phyloP scores from a whole-genome alignment of 2,888 invertebrate genomes.

The Rhimphoctona megacephalus region DNA sequence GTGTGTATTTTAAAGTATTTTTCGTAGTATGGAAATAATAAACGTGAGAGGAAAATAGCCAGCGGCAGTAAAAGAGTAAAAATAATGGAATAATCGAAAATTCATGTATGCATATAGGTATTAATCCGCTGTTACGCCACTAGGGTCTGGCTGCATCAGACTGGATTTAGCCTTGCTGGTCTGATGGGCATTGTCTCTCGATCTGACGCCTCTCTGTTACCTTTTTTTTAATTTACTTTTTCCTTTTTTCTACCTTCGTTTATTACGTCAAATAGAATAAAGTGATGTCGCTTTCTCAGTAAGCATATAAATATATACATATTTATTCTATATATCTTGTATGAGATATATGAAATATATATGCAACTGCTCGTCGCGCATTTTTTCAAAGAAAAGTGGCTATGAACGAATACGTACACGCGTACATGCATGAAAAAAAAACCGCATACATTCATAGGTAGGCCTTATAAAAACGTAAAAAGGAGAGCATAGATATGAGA shows the following conservation, averaged over 20 bases:
- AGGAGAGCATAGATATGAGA: slow-evolving; percentile 16
- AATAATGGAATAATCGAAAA: slow-evolving; percentile 37
- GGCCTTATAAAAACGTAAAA: slow-evolving; percentile 37
- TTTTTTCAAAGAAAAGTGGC: slow-evolving; percentile 74
- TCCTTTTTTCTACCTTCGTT: slow-evolving; percentile 1
- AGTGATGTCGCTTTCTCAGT: slow-evolving; percentile 43
- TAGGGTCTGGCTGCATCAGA: slow-evolving; percentile 26
- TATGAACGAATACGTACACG: slow-evolving; percentile 69
- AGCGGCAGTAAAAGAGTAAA: slow-evolving; percentile 22
- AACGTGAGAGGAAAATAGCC: slow-evolving; percentile 29
- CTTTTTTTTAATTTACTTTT: slow-evolving; percentile 5
- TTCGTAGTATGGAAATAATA: slow-evolving; percentile 16
- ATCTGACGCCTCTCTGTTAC: slow-evolving; percentile 46
- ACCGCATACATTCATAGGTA: slow-evolving; percentile 13
- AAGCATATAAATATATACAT: slow-evolving; percentile 26
- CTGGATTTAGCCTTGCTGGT: slow-evolving; percentile 33
- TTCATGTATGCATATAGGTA: slow-evolving; percentile 41
- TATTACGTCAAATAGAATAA: slow-evolving; percentile 43
- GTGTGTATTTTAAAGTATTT: slow-evolving; percentile 19
- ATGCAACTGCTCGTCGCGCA: slow-evolving; percentile 54
- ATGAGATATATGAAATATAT: slow-evolving; percentile 60
- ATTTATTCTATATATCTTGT: neutral
- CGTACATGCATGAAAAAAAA: slow-evolving; percentile 25
- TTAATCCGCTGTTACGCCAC: slow-evolving; percentile 56
- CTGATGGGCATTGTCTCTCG: slow-evolving; percentile 45